phyloP scores from a whole-genome alignment of 2,888 invertebrate genomes.

The Hirtodrosophila duncani region DNA sequence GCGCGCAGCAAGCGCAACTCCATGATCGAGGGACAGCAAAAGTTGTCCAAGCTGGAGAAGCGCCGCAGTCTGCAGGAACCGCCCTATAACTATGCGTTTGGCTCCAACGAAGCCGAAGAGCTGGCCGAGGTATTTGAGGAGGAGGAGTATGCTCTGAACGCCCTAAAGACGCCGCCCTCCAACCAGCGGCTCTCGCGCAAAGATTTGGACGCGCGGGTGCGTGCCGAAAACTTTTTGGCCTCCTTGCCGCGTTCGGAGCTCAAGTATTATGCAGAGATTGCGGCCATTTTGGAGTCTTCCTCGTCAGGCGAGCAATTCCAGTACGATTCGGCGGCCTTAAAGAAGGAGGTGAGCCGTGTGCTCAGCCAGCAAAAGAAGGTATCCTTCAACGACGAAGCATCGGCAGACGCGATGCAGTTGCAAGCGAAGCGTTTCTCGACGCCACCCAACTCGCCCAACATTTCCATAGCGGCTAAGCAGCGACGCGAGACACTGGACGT shows the following conservation, averaged over 20 bases:
- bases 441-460: constrained; percentile 87
- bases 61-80: constrained; percentile 88
- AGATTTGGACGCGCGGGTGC: constrained; percentile 76
- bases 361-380: constrained; percentile 78
- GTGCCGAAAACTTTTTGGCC: constrained; percentile 77
- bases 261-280: constrained; percentile 78
- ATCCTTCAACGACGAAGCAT: constrained; percentile 74
- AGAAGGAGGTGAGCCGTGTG: constrained; percentile 78
- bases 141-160: constrained; percentile 48
- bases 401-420: constrained; percentile 23
- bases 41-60: constrained; percentile 80
- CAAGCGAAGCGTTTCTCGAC: constrained; percentile 79
- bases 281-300: constrained; percentile 76
- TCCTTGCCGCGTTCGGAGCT: constrained; percentile 77
- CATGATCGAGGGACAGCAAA: constrained; percentile 84
- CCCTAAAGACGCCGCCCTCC: constrained; percentile 42
- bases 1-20: constrained; percentile 84
- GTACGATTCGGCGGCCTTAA: constrained; percentile 77
- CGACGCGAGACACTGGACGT: constrained; percentile 64
- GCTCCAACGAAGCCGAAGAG: constrained; percentile 75
- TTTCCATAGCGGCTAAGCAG: constrained; percentile 80
- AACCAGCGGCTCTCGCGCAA: constrained; percentile 75
- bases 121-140: constrained; percentile 77
- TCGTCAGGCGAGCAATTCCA: constrained; percentile 69
- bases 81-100: constrained; percentile 79